These are phyloP conservation scores for Morone chrysops DNA, from an alignment of 2,113 vertebrate species.

Conservation along the genomic window DNA sequence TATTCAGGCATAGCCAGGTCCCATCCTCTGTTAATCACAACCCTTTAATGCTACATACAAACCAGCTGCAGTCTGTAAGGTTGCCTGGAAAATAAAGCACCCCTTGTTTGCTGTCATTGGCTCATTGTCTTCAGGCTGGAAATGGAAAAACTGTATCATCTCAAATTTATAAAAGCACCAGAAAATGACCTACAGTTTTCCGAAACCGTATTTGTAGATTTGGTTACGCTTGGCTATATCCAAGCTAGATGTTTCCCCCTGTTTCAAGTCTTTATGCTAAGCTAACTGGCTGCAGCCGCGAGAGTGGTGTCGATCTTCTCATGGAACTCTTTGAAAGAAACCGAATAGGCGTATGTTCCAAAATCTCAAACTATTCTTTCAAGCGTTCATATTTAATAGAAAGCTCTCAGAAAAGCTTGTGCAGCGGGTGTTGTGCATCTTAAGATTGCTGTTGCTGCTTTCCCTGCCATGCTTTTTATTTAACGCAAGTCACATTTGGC, in stretches of 20 bases:
- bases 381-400: neutral
- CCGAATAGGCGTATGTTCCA: neutral
- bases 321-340: neutral
- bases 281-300: neutral
- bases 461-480: too few species aligned
- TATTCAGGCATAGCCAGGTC: neutral
- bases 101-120: conserved; percentile 5
- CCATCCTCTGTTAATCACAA: neutral
- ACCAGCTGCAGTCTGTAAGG: neutral
- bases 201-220: neutral
- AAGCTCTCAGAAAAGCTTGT: neutral
- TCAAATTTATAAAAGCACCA: neutral
- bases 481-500: neutral
- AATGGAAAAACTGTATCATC: conserved; percentile 1
- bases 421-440: too few species aligned
- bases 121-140: neutral
- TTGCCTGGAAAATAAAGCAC: conserved; percentile 5
- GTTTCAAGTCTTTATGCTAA: neutral
- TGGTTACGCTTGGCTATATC: neutral
- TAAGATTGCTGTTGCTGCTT: neutral
- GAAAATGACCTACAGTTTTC: neutral
- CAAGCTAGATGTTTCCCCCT: neutral
- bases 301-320: neutral
- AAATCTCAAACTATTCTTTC: too few species aligned
- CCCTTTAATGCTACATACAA: neutral